phyloP scores from a whole-genome alignment of 2,888 invertebrate genomes.

The Cactoblastis cactorum region DNA sequence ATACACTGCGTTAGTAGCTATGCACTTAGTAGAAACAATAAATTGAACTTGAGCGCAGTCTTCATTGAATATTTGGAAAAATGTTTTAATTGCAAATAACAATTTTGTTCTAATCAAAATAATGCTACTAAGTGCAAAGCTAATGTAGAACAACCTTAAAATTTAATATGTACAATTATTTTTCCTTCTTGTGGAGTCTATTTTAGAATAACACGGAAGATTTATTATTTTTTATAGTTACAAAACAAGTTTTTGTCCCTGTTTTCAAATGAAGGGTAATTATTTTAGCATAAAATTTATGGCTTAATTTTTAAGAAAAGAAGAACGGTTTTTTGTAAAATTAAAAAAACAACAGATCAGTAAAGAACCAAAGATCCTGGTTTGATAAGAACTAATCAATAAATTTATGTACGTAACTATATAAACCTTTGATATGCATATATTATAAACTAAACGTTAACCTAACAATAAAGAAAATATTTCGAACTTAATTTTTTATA shows the following conservation, averaged over 20 bases:
- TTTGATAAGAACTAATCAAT: neutral
- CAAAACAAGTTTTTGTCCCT: too few relatives aligned
- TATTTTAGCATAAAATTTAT: too few relatives aligned
- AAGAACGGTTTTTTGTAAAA: too few relatives aligned
- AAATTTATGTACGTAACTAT: neutral
- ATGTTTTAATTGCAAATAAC: too few relatives aligned
- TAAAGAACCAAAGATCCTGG: neutral
- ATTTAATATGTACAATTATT: neutral
- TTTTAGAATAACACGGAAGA: too few relatives aligned
- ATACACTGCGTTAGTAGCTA: neutral
- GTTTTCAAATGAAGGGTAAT: too few relatives aligned
- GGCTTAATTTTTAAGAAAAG: too few relatives aligned
- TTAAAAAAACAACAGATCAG: neutral
- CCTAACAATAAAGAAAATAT: neutral
- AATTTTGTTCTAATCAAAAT: too few relatives aligned
- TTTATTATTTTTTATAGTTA: too few relatives aligned
- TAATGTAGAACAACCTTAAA: neutral
- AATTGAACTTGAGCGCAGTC: too few relatives aligned
- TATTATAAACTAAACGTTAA: constrained; percentile 2
- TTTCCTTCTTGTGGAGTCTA: neutral
- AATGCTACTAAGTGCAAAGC: neutral
- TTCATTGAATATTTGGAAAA: too few relatives aligned
- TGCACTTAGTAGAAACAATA: neutral
- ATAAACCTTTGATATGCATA: neutral
- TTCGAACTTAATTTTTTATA: neutral